phyloP scores from a whole-genome alignment of 2,888 invertebrate genomes.

The Caradrina clavipalpis region DNA sequence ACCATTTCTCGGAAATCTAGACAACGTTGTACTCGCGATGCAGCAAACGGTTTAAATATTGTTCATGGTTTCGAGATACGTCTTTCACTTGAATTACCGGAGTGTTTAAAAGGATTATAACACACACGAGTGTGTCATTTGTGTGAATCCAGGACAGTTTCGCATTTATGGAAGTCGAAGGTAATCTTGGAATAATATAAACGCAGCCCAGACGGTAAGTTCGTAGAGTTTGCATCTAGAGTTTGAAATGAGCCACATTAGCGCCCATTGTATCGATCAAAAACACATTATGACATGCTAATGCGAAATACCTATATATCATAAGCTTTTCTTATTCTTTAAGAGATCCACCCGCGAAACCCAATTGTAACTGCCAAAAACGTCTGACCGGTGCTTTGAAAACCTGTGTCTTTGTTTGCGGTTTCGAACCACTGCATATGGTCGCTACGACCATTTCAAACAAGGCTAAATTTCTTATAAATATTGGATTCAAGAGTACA shows the following conservation, averaged over 20 bases:
- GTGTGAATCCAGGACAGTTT: background rate
- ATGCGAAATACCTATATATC: background rate
- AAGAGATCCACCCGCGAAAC: too few relatives aligned
- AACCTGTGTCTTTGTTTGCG: background rate
- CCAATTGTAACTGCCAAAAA: too few relatives aligned
- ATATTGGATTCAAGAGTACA: too few relatives aligned
- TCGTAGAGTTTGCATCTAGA: background rate
- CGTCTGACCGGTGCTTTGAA: background rate
- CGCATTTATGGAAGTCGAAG: background rate
- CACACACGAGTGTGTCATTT: background rate
- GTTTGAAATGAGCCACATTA: background rate
- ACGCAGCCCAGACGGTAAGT: background rate
- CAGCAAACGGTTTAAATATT: background rate
- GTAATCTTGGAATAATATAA: background rate
- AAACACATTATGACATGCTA: background rate
- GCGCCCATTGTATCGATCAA: too few relatives aligned
- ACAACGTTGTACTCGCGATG: slow-evolving; percentile 1
- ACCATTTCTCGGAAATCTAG: slow-evolving; percentile 41
- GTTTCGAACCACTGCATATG: background rate
- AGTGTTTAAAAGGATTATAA: background rate
- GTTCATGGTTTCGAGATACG: too few relatives aligned
- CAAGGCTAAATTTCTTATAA: too few relatives aligned
- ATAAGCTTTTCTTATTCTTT: too few relatives aligned
- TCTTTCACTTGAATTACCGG: background rate
- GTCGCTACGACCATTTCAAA: too few relatives aligned